A percentile compares a stretch with the other conserved stretches of the same genome.
Evolutionary conservation across 2,113 vertebrate genomes (phyloP).

Genomic region (Morone saxatilis): DNA sequence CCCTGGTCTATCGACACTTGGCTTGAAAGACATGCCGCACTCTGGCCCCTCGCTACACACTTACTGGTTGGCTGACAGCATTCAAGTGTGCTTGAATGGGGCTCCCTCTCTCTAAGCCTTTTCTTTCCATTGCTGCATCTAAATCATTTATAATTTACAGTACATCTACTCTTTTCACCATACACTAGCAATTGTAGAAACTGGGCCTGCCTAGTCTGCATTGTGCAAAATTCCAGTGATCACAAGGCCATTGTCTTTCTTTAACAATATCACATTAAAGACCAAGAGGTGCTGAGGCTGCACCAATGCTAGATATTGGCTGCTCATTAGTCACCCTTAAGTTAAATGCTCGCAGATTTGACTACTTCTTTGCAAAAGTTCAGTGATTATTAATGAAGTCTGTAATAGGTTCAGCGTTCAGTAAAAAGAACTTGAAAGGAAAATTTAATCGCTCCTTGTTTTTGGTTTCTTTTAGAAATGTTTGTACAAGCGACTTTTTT

Average conservation of each 20-base stretch:
- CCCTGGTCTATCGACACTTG: slow-evolving; percentile 38
- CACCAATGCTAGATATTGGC: slow-evolving; percentile 22
- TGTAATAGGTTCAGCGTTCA: slow-evolving; percentile 31
- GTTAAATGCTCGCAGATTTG: slow-evolving; percentile 20
- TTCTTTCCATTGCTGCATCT: slow-evolving; percentile 28
- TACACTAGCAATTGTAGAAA: slow-evolving; percentile 4
- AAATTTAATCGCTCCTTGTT: slow-evolving; percentile 48
- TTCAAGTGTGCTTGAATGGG: slow-evolving; percentile 46
- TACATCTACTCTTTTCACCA: slow-evolving; percentile 30
- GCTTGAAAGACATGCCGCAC: slow-evolving; percentile 48
- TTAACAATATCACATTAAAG: slow-evolving; percentile 36
- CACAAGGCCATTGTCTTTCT: slow-evolving; percentile 32
- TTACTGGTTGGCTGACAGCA: slow-evolving; percentile 50
- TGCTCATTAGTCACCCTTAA: slow-evolving; percentile 40
- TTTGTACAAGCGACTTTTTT: slow-evolving; percentile 14
- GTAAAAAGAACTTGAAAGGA: slow-evolving; percentile 38
- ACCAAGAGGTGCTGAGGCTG: slow-evolving; percentile 35
- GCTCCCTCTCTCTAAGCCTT: slow-evolving; percentile 2
- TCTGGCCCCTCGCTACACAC: slow-evolving; percentile 30
- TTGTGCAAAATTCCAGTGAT: slow-evolving; percentile 33
- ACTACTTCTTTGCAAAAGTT: slow-evolving; percentile 42
- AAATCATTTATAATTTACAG: slow-evolving; percentile 39
- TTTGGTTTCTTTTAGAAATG: slow-evolving; percentile 37
- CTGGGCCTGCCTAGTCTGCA: slow-evolving; percentile 1
- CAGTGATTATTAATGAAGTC: slow-evolving; percentile 48